Evolutionary conservation across 2,113 vertebrate genomes (phyloP).

Genomic region (Columbina picui): DNA sequence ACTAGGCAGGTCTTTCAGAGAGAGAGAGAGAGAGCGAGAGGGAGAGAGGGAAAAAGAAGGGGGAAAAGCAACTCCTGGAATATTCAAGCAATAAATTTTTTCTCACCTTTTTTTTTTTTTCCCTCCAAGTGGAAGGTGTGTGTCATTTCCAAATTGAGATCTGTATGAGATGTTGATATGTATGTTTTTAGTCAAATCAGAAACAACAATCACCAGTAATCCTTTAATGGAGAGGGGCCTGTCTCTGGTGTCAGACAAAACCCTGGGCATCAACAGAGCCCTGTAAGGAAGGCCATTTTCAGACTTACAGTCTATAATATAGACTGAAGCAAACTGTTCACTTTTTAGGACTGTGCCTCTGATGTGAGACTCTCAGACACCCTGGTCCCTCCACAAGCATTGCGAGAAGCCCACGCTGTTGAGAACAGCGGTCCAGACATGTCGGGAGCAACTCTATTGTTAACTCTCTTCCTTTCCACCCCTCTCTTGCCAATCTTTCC

Average conservation of each 20-base stretch:
- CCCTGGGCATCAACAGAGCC: background rate
- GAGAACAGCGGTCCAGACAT: background rate
- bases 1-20: background rate
- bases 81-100: background rate
- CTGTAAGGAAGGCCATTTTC: background rate
- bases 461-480: background rate
- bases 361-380: background rate
- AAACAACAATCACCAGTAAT: background rate
- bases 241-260: background rate
- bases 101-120: background rate
- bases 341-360: background rate
- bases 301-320: background rate
- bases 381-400: background rate
- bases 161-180: background rate
- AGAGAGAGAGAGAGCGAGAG: no score
- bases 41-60: background rate
- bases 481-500: background rate
- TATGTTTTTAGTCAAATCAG: background rate
- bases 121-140: background rate
- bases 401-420: fast-evolving
- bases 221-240: fast-evolving
- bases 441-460: background rate
- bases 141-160: background rate
- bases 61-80: background rate
- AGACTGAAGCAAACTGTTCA: background rate